These are phyloP conservation scores for Xestia xanthographa DNA, from an alignment of 2,888 invertebrate species.

Conservation along the genomic window DNA sequence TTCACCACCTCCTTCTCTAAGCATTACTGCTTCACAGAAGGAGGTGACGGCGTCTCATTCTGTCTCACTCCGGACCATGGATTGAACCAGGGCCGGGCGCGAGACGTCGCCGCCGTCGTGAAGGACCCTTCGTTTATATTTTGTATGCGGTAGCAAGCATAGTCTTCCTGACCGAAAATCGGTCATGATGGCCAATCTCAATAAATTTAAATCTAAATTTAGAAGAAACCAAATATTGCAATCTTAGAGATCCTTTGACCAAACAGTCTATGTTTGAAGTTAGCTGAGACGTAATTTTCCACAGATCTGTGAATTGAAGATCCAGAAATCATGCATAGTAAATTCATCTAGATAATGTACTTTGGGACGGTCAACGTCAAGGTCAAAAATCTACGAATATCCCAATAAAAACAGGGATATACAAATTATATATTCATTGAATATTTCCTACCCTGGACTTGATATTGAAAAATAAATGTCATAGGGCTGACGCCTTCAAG, in stretches of 20 bases:
- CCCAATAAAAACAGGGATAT: constrained; percentile 31
- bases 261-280: constrained; percentile 13
- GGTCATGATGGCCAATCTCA: no score
- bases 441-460: constrained; percentile 60
- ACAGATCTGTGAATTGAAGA: constrained; percentile 19
- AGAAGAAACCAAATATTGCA: not conserved
- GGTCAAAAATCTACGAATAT: constrained; percentile 53
- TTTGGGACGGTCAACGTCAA: constrained; percentile 46
- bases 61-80: no score
- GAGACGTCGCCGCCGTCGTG: no score
- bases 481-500: constrained; percentile 49
- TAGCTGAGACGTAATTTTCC: not conserved
- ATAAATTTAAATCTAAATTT: not conserved
- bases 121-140: no score
- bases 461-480: constrained; percentile 61
- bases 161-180: no score
- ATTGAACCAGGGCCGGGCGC: no score
- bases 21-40: no score
- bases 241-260: not conserved
- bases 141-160: no score
- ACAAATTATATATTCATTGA: constrained; percentile 70
- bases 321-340: constrained; percentile 48
- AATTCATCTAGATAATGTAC: constrained; percentile 16
- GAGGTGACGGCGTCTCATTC: no score
- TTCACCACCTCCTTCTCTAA: no score